These are phyloP conservation scores for Bradypus variegatus DNA, from an alignment of 2,797 vertebrate species.

Conservation along the genomic window DNA sequence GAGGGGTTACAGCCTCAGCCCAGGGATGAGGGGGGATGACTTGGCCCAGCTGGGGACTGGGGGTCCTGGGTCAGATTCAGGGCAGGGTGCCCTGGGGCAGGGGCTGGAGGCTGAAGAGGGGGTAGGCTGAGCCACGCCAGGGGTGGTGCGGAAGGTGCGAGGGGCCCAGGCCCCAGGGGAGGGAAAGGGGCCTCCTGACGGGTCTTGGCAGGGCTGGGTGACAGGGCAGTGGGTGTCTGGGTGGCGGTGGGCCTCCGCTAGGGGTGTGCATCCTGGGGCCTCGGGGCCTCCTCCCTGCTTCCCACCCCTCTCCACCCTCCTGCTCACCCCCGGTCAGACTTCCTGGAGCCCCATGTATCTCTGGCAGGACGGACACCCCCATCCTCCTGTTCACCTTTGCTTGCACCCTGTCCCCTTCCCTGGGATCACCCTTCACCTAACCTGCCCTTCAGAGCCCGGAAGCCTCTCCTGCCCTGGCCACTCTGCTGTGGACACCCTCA, in stretches of 20 bases:
- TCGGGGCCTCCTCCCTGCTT: background rate
- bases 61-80: background rate
- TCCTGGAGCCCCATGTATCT: background rate
- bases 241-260: background rate
- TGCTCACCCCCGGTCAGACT: no score
- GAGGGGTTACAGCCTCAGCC: no score
- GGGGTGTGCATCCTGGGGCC: background rate
- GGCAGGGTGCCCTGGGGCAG: background rate
- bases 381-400: background rate
- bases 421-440: background rate
- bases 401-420: background rate
- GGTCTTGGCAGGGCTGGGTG: background rate
- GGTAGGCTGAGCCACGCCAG: background rate
- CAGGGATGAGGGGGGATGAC: background rate
- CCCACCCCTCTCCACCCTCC: rapidly evolving
- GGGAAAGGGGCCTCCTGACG: background rate
- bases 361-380: background rate
- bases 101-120: no score
- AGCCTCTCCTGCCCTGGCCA: background rate
- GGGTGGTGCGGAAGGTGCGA: background rate
- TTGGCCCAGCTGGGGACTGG: rapidly evolving
- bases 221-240: background rate
- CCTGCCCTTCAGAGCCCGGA: background rate
- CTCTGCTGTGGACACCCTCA: background rate
- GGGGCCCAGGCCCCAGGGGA: rapidly evolving